Evolutionary conservation across 2,113 vertebrate species (phyloP), one percentile per base, ranked within the genome.

Genomic region (Sardina pilchardus): DNA sequence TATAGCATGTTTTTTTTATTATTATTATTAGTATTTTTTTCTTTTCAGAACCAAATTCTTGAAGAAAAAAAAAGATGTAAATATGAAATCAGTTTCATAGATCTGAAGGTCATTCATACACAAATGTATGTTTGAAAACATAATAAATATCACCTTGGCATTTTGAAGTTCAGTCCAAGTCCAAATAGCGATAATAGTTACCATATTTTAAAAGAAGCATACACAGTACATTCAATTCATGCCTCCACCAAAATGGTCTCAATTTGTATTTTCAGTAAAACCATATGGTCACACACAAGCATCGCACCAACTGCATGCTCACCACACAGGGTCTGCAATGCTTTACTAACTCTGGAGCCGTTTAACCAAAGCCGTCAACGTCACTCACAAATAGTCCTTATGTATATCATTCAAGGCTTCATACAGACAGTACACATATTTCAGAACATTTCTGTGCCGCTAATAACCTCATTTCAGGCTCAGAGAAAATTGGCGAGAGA

Each of bases 401-500:
- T 71, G 63, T 30, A 71, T 30, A 71, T 26, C 63, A 34, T 14
- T 30, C 9, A 14, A 14, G 10, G 26, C 30, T 34, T 71, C 63
- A 71, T 34, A 71, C 63, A 71, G 63, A 71, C 30, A 71, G 7
- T 71, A 30, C 63, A 71, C 63, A 71, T 12, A 67, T 67, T 67
- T 67, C n/a, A 67, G 7, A 26, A 10, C 63, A 71, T 71, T 30
- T 71, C 30, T 34, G 26, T 30, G n/a, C 63, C 30, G 63, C 63
- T 71, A 71, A 71, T 71, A 71, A 71, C 63, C 63, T 71, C 26
- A 71, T 71, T 71, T 71, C 63, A 71, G 63, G 26, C 63, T 71
- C 63, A 71, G 26, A 53, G 39, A 56, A 50, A 84, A 83, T 83
- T 59, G 78, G 75, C 42, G 12, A 84, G 63, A 71, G 71, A 82